Evolutionary conservation across 2,113 vertebrate species (phyloP).

Genomic region (Catharus minimus): DNA sequence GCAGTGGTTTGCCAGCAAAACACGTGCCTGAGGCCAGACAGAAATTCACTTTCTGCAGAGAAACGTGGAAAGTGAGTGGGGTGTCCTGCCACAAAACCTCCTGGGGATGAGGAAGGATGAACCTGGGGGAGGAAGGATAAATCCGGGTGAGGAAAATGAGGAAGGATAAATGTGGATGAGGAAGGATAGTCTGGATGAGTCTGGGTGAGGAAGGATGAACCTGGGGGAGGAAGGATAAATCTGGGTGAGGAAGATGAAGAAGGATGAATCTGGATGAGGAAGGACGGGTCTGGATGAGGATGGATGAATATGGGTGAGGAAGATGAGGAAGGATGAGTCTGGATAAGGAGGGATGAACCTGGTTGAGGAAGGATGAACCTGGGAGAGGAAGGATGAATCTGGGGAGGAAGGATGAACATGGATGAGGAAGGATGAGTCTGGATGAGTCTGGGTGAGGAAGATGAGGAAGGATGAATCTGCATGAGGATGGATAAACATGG

Average conservation of each 20-base stretch:
- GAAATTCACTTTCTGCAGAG: background rate
- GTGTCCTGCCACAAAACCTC: background rate
- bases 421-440: background rate
- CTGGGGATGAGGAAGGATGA: background rate
- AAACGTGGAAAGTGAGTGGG: background rate
- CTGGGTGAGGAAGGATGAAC: rapidly evolving
- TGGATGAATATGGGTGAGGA: background rate
- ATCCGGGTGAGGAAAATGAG: background rate
- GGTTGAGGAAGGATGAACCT: too few relatives aligned
- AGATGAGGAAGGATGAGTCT: background rate
- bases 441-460: background rate
- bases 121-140: too few relatives aligned
- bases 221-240: too few relatives aligned
- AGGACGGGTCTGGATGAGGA: rapidly evolving
- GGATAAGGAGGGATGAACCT: background rate
- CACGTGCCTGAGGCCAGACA: background rate
- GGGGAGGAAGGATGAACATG: background rate
- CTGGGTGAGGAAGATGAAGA: background rate
- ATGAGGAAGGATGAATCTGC: rapidly evolving
- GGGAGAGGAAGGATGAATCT: too few relatives aligned
- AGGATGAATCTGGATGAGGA: rapidly evolving
- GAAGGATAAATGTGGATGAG: rapidly evolving
- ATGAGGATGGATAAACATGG: rapidly evolving
- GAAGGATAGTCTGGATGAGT: background rate
- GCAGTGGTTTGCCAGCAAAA: background rate